phyloP scores from a whole-genome alignment of 2,888 invertebrate species.

The Leuctra nigra region DNA sequence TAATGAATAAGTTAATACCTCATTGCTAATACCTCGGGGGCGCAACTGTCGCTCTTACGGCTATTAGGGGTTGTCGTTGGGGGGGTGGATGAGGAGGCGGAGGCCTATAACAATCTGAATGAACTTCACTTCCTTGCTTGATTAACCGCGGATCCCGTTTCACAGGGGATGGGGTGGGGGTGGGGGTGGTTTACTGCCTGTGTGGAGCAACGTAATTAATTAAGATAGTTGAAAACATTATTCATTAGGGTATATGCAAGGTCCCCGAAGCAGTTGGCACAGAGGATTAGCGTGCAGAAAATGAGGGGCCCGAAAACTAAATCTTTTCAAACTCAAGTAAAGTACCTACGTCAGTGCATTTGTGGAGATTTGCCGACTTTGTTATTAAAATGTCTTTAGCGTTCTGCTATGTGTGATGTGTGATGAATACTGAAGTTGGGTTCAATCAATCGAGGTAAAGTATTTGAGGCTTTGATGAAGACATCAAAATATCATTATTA shows the following conservation, averaged over 20 bases:
- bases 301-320: not conserved
- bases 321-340: no score
- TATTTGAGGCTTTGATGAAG: no score
- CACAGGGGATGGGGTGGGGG: constrained; percentile 3
- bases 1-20: constrained; percentile 13
- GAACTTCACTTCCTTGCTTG: constrained; percentile 24
- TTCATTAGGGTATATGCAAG: constrained; percentile 22
- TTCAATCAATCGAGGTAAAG: no score
- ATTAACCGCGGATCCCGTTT: constrained; percentile 26
- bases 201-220: constrained; percentile 24
- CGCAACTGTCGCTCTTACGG: not conserved
- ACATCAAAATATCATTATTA: no score
- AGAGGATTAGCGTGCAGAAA: not conserved
- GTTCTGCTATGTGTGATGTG: no score
- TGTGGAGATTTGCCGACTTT: no score
- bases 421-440: no score
- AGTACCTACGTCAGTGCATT: no score
- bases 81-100: not conserved
- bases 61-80: constrained; percentile 1
- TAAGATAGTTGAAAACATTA: constrained; percentile 28
- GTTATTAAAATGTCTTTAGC: no score
- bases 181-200: not conserved
- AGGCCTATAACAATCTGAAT: constrained; percentile 8
- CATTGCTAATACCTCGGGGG: not conserved
- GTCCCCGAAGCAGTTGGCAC: constrained; percentile 5